phyloP scores from a whole-genome alignment of 2,113 vertebrate genomes.

The Mirza zaza region DNA sequence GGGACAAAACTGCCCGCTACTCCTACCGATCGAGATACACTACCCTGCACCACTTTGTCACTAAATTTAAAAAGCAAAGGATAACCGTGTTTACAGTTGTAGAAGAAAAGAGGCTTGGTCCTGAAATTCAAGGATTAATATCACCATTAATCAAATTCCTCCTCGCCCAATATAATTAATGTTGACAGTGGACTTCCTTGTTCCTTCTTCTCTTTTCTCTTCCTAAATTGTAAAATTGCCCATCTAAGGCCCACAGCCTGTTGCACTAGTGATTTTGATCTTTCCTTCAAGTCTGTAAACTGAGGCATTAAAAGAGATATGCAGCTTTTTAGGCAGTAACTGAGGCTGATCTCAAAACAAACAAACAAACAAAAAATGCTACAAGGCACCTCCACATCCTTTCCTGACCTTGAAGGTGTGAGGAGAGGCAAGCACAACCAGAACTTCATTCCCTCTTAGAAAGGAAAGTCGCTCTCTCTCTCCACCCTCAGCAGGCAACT shows the following conservation, averaged over 20 bases:
- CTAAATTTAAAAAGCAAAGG: neutral
- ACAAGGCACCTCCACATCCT: neutral
- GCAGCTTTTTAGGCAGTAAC: neutral
- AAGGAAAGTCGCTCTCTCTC: neutral
- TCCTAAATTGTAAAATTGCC: neutral
- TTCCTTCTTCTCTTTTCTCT: neutral
- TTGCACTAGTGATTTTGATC: neutral
- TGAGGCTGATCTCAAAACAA: neutral
- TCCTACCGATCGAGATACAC: neutral
- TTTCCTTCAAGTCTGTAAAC: neutral
- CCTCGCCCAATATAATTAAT: neutral
- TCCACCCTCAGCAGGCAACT: neutral
- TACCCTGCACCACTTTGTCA: neutral
- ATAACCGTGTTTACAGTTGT: neutral
- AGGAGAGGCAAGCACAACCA: neutral
- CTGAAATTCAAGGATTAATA: neutral
- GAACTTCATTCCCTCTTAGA: neutral
- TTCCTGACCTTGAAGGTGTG: neutral
- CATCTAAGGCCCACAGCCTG: neutral
- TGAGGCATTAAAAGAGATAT: neutral
- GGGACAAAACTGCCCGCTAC: neutral
- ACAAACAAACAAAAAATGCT: neutral
- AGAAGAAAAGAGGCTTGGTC: neutral
- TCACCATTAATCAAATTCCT: neutral
- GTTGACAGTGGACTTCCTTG: neutral